phyloP scores from a whole-genome alignment of 2,113 vertebrate genomes.

The Bubalus kerabau region DNA sequence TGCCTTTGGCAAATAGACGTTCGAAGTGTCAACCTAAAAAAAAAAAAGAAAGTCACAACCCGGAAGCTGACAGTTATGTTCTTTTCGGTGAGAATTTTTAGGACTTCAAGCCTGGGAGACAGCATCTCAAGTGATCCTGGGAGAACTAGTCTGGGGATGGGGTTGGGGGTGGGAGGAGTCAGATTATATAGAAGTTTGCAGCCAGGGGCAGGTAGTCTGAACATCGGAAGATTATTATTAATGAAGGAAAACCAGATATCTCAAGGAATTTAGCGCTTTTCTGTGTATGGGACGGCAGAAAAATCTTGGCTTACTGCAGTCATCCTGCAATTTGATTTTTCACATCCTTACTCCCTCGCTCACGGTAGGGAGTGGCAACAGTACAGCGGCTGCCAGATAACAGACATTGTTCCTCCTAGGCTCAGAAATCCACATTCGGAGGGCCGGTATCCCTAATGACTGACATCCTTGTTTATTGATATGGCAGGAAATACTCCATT shows the following conservation, averaged over 20 bases:
- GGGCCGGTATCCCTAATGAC: background rate
- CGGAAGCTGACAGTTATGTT: background rate
- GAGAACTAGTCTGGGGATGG: background rate
- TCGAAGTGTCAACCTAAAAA: background rate
- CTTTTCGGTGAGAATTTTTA: background rate
- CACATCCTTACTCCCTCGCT: background rate
- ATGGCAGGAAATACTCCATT: background rate
- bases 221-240: background rate
- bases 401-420: background rate
- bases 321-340: background rate
- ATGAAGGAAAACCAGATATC: background rate
- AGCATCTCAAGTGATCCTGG: background rate
- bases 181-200: background rate
- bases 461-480: background rate
- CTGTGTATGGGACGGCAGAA: background rate
- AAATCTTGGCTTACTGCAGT: background rate
- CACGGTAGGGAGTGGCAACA: accelerated
- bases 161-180: background rate
- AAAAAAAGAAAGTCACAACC: background rate
- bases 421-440: background rate
- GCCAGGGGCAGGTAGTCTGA: background rate
- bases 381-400: background rate
- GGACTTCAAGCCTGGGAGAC: background rate
- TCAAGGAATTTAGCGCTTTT: background rate
- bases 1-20: background rate